phyloP scores from a whole-genome alignment of 1,140 invertebrate genomes.

The Drosophila eugracilis region DNA sequence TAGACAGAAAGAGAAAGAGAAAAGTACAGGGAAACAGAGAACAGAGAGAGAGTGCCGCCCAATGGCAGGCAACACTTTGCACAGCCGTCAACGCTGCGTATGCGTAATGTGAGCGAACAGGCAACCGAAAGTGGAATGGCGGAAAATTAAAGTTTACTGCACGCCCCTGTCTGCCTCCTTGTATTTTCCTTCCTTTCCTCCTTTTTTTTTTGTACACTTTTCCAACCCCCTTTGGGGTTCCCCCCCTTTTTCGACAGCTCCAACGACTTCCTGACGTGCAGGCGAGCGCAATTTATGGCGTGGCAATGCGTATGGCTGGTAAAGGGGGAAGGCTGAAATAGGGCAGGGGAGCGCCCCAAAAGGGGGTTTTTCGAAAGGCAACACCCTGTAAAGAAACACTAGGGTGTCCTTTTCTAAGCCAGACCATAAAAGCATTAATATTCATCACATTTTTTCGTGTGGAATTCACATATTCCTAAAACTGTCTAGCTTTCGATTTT shows the following conservation, averaged over 20 bases:
- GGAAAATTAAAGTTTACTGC: slow-evolving; percentile 69
- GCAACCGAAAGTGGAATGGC: slow-evolving; percentile 65
- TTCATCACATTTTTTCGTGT: slow-evolving; percentile 6
- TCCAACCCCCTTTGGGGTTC: not conserved
- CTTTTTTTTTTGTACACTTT: not conserved
- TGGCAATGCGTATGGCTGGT: slow-evolving; percentile 31
- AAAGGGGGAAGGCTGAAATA: not conserved
- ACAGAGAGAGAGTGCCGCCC: slow-evolving; percentile 40
- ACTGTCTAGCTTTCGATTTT: not conserved
- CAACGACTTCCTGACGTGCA: slow-evolving; percentile 59
- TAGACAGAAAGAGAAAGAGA: slow-evolving; percentile 6
- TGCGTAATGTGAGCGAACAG: slow-evolving; percentile 71
- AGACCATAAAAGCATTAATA: slow-evolving; percentile 20
- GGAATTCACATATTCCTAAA: not conserved
- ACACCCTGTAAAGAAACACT: slow-evolving; percentile 16
- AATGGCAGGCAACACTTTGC: slow-evolving; percentile 64
- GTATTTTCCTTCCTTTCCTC: no score
- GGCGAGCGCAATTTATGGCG: slow-evolving; percentile 57
- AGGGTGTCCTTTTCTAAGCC: not conserved
- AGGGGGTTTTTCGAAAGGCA: slow-evolving; percentile 5
- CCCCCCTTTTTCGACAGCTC: slow-evolving; percentile 29
- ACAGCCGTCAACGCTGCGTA: slow-evolving; percentile 56
- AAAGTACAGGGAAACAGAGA: not conserved
- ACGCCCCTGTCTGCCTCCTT: slow-evolving; percentile 6
- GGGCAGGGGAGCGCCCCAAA: not conserved